Evolutionary conservation across 2,888 invertebrate genomes (phyloP).

Genomic region (Nineta flava): DNA sequence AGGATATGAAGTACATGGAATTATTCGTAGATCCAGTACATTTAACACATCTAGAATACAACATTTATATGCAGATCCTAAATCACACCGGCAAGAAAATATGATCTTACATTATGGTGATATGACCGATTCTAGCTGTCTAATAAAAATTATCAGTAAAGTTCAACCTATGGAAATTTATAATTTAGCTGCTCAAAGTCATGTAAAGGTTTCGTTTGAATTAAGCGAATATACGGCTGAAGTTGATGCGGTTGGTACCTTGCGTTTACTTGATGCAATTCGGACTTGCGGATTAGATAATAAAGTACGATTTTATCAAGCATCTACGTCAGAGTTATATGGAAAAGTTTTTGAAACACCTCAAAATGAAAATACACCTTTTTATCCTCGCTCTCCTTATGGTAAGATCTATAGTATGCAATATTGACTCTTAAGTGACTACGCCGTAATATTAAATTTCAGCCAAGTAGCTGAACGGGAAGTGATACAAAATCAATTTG

Average conservation of each 20-base stretch:
- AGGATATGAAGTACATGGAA: slow-evolving; percentile 91
- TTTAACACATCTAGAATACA: slow-evolving; percentile 95
- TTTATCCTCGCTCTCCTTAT: slow-evolving; percentile 92
- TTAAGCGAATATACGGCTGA: slow-evolving; percentile 98
- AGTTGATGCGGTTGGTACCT: slow-evolving; percentile 89
- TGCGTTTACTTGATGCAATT: slow-evolving; percentile 82
- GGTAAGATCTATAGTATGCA: slow-evolving; percentile 44
- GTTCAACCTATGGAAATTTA: slow-evolving; percentile 86
- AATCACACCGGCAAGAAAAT: slow-evolving; percentile 70
- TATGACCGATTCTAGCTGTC: slow-evolving; percentile 92
- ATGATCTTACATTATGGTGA: slow-evolving; percentile 98
- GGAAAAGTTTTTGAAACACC: slow-evolving; percentile 87
- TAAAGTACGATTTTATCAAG: slow-evolving; percentile 79
- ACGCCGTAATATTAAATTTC: no score
- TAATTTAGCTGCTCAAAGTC: slow-evolving; percentile 96
- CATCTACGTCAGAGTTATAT: slow-evolving; percentile 89
- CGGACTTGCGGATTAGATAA: slow-evolving; percentile 73
- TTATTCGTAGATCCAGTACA: slow-evolving; percentile 83
- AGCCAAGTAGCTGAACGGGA: no score
- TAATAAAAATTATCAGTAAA: slow-evolving; percentile 66
- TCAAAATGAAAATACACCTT: slow-evolving; percentile 87
- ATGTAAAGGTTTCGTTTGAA: slow-evolving; percentile 98
- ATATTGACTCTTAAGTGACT: no score
- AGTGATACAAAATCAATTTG: no score
- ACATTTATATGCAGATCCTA: slow-evolving; percentile 85